phyloP scores from a whole-genome alignment of 1,140 invertebrate genomes.

The Pomacea maculata region DNA sequence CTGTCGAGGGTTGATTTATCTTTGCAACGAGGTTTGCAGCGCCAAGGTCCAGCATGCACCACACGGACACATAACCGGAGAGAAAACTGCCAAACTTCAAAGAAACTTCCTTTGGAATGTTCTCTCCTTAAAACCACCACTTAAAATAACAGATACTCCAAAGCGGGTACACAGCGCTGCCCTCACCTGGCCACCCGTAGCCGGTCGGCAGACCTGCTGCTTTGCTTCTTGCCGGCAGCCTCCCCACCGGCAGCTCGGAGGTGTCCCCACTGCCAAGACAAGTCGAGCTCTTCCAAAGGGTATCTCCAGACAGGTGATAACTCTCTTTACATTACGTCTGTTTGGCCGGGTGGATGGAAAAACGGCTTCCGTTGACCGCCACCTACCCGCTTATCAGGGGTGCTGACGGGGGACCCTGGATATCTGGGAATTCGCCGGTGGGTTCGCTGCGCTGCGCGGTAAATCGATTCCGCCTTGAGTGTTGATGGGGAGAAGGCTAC shows the following conservation, averaged over 20 bases:
- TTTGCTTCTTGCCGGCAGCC: no score
- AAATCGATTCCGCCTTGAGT: conserved; percentile 1
- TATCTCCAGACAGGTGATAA: conserved; percentile 15
- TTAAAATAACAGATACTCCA: conserved; percentile 1
- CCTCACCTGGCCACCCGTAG: not conserved
- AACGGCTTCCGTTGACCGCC: conserved; percentile 18
- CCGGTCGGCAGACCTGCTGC: no score
- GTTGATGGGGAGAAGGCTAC: conserved; percentile 7
- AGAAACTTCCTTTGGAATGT: not conserved
- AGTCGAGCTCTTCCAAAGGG: not conserved
- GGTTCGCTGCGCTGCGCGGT: not conserved
- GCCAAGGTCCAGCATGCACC: no score
- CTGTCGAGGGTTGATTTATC: no score
- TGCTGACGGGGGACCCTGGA: conserved; percentile 9
- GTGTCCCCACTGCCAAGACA: not conserved
- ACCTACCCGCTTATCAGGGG: conserved; percentile 19
- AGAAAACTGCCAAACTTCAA: not conserved
- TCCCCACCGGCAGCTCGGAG: no score
- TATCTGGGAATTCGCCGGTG: conserved; percentile 15
- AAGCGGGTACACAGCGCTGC: not conserved
- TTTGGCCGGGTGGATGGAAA: conserved; percentile 23
- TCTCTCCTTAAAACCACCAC: not conserved
- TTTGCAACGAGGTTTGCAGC: no score
- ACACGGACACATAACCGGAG: no score
- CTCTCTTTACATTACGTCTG: conserved; percentile 8